These are phyloP conservation scores for Stegodyphus dumicola DNA, from an alignment of 1,140 invertebrate species.

Conservation along the genomic window DNA sequence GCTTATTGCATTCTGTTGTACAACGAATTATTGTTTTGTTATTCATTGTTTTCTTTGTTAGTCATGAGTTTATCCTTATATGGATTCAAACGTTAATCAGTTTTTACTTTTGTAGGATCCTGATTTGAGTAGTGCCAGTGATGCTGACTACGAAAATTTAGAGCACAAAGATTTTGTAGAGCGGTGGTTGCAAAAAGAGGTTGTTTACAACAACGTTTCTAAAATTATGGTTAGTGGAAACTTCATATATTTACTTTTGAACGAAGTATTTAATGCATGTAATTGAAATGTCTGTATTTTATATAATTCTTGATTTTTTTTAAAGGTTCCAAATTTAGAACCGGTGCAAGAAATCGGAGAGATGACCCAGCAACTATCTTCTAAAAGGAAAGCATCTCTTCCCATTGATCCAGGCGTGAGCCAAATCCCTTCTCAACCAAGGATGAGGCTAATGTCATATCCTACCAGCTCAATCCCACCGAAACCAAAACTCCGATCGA, in stretches of 20 bases:
- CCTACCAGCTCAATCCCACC: conserved; percentile 1
- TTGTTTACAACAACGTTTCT: conserved; percentile 74
- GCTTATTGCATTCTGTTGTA: too few species aligned
- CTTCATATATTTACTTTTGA: too few species aligned
- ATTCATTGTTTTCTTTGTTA: too few species aligned
- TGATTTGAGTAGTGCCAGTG: conserved; percentile 59
- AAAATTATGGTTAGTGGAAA: not conserved
- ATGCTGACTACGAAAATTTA: conserved; percentile 48
- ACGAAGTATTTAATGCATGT: too few species aligned
- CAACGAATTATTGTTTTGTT: too few species aligned
- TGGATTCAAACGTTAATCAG: not conserved
- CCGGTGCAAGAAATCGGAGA: conserved; percentile 31
- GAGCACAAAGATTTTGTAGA: conserved; percentile 81
- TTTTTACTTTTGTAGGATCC: conserved; percentile 32
- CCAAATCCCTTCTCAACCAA: not conserved
- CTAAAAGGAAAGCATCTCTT: conserved; percentile 20
- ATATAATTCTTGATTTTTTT: not conserved
- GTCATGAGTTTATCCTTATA: too few species aligned
- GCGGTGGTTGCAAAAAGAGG: conserved; percentile 79
- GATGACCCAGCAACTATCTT: not conserved
- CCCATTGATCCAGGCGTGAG: not conserved
- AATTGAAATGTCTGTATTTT: too few species aligned
- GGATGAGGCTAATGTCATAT: conserved; percentile 10
- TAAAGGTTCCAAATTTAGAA: conserved; percentile 26
- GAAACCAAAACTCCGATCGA: not conserved